phyloP scores from a whole-genome alignment of 2,888 invertebrate genomes.

The Apamea anceps region DNA sequence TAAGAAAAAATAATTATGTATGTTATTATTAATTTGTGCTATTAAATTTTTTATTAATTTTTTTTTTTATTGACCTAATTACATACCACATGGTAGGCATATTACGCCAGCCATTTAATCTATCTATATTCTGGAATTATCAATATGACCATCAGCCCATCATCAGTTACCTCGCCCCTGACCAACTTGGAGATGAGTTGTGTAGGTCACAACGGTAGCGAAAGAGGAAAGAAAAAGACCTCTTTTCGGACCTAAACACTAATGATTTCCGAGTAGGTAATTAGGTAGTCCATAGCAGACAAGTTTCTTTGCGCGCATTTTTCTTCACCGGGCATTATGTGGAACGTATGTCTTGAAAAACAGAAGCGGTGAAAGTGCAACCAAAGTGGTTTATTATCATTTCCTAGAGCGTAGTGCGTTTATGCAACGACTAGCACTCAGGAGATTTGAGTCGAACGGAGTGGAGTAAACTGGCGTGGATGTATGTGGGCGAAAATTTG shows the following conservation, averaged over 20 bases:
- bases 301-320: not conserved
- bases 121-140: not conserved
- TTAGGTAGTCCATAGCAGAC: not conserved
- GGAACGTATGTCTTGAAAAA: not conserved
- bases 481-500: too few species aligned
- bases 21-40: slow-evolving; percentile 1
- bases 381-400: not conserved
- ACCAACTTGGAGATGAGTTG: not conserved
- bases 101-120: not conserved
- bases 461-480: too few species aligned
- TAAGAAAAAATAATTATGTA: slow-evolving; percentile 9
- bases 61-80: not conserved
- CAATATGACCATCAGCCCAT: not conserved
- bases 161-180: not conserved
- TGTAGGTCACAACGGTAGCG: not conserved
- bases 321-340: not conserved
- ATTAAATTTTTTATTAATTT: not conserved
- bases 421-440: not conserved
- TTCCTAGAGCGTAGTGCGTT: not conserved
- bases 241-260: not conserved
- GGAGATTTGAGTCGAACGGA: not conserved
- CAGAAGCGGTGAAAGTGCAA: not conserved
- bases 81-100: not conserved
- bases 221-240: not conserved
- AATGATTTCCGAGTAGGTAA: not conserved